Conservation (phyloP, 2,113 vertebrate species). For the Rhinoptilus africanus region DNA sequence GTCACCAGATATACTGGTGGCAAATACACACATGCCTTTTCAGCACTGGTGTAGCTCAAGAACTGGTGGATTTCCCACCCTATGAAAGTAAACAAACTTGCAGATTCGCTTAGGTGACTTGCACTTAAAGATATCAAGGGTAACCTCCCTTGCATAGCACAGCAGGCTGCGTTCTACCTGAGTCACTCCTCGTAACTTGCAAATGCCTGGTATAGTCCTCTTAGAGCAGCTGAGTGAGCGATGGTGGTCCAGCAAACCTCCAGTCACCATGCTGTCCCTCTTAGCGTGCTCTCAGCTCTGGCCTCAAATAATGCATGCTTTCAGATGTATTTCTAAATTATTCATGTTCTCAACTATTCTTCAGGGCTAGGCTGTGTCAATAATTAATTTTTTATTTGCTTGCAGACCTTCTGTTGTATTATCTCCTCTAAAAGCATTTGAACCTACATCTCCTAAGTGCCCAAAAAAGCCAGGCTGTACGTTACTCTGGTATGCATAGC, state of each 20-base stretch:
- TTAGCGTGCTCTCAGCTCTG: neutral
- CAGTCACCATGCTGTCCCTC: neutral
- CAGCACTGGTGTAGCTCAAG: neutral
- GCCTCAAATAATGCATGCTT: neutral
- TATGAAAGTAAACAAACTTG: neutral
- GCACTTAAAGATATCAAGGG: neutral
- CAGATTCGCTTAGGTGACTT: neutral
- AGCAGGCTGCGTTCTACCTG: neutral
- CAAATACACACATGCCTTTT: neutral
- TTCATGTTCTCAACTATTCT: neutral
- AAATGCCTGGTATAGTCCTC: neutral
- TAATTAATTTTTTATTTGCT: neutral
- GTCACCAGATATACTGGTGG: neutral
- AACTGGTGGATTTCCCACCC: neutral
- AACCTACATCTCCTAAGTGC: neutral
- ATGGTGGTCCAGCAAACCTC: neutral
- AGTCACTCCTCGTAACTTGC: neutral
- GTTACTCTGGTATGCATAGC: neutral
- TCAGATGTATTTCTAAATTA: neutral
- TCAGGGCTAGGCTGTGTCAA: neutral
- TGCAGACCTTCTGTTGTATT: neutral
- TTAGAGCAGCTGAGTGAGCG: neutral
- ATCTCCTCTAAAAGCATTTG: neutral
- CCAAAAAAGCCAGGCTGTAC: neutral
- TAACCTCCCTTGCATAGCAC: neutral